Conservation (phyloP, 1,140 invertebrate species). For the Pteromalus puparum region DNA sequence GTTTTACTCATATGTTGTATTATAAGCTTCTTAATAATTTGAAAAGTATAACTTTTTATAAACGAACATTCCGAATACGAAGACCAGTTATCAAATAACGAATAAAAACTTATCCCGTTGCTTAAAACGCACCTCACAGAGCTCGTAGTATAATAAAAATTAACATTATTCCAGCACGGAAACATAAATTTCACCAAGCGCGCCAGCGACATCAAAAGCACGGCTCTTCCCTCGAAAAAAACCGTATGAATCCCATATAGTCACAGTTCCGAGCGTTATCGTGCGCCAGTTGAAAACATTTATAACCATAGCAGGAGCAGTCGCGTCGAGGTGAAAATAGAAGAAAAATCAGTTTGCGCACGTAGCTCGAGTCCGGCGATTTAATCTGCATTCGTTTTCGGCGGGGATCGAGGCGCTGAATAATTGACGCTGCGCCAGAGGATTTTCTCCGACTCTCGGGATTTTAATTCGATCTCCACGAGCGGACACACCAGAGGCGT, state of each 20-base stretch:
- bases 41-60: no score
- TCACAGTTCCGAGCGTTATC: not conserved
- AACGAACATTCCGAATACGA: not conserved
- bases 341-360: slow-evolving; percentile 31
- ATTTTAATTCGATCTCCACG: slow-evolving; percentile 14
- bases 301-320: slow-evolving; percentile 12
- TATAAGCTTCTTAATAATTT: no score
- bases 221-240: not conserved
- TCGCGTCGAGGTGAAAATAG: not conserved
- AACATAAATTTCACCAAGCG: not conserved
- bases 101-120: not conserved
- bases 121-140: not conserved
- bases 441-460: slow-evolving; percentile 22
- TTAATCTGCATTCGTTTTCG: slow-evolving; percentile 35
- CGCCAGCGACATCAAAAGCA: not conserved
- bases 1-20: no score
- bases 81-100: not conserved
- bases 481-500: not conserved
- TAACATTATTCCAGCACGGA: not conserved
- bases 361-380: slow-evolving; percentile 1
- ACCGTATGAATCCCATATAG: not conserved
- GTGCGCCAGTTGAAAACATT: slow-evolving; percentile 16
- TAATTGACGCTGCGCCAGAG: slow-evolving; percentile 17
- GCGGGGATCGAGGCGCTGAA: slow-evolving; percentile 25
- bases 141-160: not conserved